Percentiles rank a stretch among this genome's conserved stretches.
phyloP scores from a whole-genome alignment of 2,113 vertebrate species.

The Myrmophylax atrothorax region DNA sequence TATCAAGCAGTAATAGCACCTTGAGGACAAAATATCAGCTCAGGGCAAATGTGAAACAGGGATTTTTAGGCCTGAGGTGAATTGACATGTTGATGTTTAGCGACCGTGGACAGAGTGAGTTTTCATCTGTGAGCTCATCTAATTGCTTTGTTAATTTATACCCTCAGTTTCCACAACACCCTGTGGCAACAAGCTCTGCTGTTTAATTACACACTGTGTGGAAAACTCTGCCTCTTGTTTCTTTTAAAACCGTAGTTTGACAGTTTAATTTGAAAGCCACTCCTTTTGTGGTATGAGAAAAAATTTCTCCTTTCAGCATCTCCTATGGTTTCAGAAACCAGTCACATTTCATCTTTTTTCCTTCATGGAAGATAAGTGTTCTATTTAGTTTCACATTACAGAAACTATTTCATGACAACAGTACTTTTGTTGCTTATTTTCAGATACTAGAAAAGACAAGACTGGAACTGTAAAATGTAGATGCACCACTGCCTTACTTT shows the following conservation, averaged over 20 bases:
- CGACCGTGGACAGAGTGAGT: not conserved
- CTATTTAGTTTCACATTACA: not conserved
- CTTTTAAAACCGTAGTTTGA: not conserved
- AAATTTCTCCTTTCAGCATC: not conserved
- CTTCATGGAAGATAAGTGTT: not conserved
- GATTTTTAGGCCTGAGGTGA: not conserved
- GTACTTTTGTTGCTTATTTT: not conserved
- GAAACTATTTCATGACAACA: not conserved
- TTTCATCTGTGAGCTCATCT: constrained; percentile 10
- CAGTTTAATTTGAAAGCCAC: not conserved
- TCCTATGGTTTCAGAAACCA: not conserved
- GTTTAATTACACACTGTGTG: not conserved
- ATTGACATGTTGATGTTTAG: not conserved
- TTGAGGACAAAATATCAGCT: not conserved
- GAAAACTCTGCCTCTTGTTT: not conserved
- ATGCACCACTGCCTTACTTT: not conserved
- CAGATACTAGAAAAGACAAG: not conserved
- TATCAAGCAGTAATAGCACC: not conserved
- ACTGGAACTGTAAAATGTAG: not conserved
- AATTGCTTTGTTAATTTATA: constrained; percentile 48
- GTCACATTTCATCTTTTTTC: not conserved
- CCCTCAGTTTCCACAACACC: not conserved
- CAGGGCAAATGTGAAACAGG: not conserved
- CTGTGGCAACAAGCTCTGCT: not conserved
- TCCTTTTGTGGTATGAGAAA: not conserved